phyloP scores from a whole-genome alignment of 2,113 vertebrate genomes.

The Casuarius casuarius region DNA sequence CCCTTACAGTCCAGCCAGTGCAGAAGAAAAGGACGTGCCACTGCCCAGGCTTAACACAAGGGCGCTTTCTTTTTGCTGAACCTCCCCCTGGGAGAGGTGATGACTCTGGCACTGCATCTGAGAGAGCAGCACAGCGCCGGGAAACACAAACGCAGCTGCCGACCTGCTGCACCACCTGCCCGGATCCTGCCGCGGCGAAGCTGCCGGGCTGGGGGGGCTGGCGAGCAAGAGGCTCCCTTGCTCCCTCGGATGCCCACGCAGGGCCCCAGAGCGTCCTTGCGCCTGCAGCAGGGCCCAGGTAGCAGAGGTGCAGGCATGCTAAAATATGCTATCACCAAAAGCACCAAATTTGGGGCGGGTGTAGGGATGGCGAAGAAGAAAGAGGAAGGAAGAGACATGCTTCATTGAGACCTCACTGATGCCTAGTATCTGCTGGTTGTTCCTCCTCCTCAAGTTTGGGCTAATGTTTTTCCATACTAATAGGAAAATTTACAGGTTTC shows the following conservation, averaged over 20 bases:
- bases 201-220: neutral
- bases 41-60: neutral
- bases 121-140: neutral
- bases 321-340: accelerated
- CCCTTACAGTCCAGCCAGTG: neutral
- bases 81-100: neutral
- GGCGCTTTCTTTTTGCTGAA: neutral
- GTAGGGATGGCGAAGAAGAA: neutral
- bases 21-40: neutral
- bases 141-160: neutral
- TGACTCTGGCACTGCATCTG: neutral
- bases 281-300: neutral
- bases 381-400: neutral
- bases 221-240: neutral
- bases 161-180: neutral
- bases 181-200: neutral
- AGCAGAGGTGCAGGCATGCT: neutral
- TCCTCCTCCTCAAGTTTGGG: neutral
- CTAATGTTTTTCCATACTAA: neutral
- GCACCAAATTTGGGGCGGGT: neutral
- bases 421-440: neutral
- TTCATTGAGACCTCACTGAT: neutral
- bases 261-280: neutral
- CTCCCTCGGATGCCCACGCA: neutral
- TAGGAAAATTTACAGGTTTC: neutral